phyloP scores from a whole-genome alignment of 2,797 vertebrate genomes.

The Clarias platycephalus region DNA sequence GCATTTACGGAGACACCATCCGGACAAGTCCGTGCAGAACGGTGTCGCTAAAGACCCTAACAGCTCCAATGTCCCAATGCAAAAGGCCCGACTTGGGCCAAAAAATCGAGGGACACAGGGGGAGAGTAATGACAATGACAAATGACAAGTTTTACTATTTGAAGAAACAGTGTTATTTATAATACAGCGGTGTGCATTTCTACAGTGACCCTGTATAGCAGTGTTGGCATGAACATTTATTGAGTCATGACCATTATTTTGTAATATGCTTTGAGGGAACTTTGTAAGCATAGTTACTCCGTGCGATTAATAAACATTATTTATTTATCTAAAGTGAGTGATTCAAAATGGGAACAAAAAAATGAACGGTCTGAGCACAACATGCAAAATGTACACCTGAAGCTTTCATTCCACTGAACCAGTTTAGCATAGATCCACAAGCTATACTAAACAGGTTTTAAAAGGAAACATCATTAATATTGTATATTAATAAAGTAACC shows the following conservation, averaged over 20 bases:
- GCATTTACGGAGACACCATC: constrained; percentile 89
- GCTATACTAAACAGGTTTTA: background rate
- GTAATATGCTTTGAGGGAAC: background rate
- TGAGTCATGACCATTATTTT: background rate
- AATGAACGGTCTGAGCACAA: background rate
- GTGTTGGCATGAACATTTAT: background rate
- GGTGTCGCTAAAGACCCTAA: constrained; percentile 85
- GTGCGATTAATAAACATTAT: constrained; percentile 1
- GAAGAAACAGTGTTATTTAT: background rate
- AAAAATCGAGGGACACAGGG: constrained; percentile 27
- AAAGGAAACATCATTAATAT: background rate
- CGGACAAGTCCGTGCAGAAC: constrained; percentile 74
- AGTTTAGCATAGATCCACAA: background rate
- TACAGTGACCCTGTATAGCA: background rate
- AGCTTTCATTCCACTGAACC: background rate
- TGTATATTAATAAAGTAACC: background rate
- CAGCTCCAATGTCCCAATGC: constrained; percentile 72
- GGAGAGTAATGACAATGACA: background rate
- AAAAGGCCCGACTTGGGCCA: constrained; percentile 74
- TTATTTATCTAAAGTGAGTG: background rate
- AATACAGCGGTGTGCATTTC: background rate
- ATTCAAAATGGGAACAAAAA: background rate
- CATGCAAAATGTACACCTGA: background rate
- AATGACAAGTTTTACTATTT: too few species aligned
- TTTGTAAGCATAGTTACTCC: background rate